phyloP scores from a whole-genome alignment of 2,113 vertebrate genomes.

The Pimephales promelas region DNA sequence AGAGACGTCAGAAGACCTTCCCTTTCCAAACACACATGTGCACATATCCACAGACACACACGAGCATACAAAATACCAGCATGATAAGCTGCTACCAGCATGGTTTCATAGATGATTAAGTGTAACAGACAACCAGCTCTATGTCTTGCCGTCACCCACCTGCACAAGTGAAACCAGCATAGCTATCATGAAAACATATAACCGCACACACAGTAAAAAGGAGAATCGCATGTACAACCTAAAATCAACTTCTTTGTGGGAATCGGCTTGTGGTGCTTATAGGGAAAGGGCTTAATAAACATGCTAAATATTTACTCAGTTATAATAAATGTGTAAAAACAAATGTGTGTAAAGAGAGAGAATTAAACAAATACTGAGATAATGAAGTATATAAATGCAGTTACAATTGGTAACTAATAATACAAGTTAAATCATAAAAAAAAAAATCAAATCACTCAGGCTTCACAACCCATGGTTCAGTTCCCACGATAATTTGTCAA shows the following conservation, averaged over 20 bases:
- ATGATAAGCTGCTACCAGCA: constrained; percentile 56
- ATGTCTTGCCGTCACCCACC: constrained; percentile 55
- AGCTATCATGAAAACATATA: constrained; percentile 53
- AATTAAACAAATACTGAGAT: neutral
- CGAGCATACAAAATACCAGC: constrained; percentile 49
- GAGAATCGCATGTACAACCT: neutral
- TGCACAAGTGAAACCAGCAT: constrained; percentile 61
- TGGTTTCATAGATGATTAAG: constrained; percentile 69
- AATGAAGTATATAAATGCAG: neutral
- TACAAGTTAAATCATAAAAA: neutral
- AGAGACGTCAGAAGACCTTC: constrained; percentile 55
- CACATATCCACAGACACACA: constrained; percentile 37
- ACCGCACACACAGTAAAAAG: constrained; percentile 53
- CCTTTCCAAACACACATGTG: constrained; percentile 29
- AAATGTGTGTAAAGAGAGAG: neutral
- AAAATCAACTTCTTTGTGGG: neutral
- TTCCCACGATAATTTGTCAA: too few relatives aligned
- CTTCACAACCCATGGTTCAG: too few relatives aligned
- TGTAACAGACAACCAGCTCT: constrained; percentile 61
- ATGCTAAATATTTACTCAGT: neutral
- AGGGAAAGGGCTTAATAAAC: neutral
- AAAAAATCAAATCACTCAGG: neutral
- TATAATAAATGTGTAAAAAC: too few relatives aligned
- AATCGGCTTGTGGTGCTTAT: neutral
- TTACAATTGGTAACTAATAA: neutral